Base-by-base conservation (phyloP, 1,140 invertebrate species). In the Thaumetopoea pityocampa region DNA sequence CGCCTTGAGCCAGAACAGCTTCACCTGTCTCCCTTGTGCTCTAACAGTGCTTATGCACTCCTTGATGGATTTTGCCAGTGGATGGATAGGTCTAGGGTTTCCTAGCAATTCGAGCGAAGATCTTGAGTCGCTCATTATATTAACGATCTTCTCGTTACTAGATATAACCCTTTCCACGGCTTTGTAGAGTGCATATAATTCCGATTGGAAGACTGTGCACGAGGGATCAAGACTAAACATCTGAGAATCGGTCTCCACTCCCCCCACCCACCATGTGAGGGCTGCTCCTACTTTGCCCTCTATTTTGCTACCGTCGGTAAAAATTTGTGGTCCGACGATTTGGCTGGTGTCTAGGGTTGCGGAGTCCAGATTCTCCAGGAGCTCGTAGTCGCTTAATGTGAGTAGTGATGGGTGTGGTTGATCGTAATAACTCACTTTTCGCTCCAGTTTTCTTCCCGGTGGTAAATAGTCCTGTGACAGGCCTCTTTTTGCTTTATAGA, bases 301-400 rank as follows among this genome's bases (percentile, higher is more conserved):
- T 4, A 59, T 40, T 20, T 51, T 51, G 20, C 56, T 60, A 1
- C 56, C 51, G 12, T 60, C 56, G 0, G 56, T 60, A 7, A 24
- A 60, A 1, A 60, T 48, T 12, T 8, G 1, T 22, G 2, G 7
- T 12, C 8, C 10, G 7, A 8, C 6, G 6, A 15, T 17, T 7
- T 23, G n/a, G 18, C 24, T 8, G 27, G 14, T 18, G 4, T 22
- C 16, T n/a, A 5, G n/a, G 14, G 30, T 44, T 17, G 16, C 7
- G 24, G n/a, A 3, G 23, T 34, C 8, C 19, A 22, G 22, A 14
- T 44, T 5, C 23, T 34, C 48, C 5, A 44, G 34, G 20, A 38
- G 22, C 26, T 29, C 16, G 8, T 37, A 37, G 0, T 36, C 16
- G n/a, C 4, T 12, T 11, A 1, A 4, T 22, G 7, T 29, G 7